Percentiles rank a stretch among this genome's conserved stretches.
phyloP scores from a whole-genome alignment of 2,888 invertebrate genomes.

The Eledona agricola region DNA sequence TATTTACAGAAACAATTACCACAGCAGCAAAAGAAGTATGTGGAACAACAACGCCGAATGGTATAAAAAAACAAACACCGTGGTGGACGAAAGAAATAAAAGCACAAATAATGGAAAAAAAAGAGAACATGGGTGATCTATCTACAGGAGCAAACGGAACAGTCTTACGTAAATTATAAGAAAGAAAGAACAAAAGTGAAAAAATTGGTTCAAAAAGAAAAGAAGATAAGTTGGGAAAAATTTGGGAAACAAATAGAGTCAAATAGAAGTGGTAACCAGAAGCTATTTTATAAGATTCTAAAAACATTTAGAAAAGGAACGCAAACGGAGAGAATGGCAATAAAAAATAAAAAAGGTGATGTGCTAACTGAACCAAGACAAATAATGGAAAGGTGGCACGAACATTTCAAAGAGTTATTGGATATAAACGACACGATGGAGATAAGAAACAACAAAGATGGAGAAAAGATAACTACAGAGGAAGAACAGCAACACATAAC shows the following conservation, averaged over 20 bases:
- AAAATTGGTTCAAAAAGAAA: slow-evolving; percentile 3
- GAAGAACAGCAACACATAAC: background rate
- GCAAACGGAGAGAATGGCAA: slow-evolving; percentile 1
- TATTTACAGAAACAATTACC: slow-evolving; percentile 6
- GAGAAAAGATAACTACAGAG: background rate
- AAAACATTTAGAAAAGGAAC: slow-evolving; percentile 5
- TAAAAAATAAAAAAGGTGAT: slow-evolving; percentile 2
- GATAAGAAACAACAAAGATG: background rate
- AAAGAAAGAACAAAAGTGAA: slow-evolving; percentile 6
- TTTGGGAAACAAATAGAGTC: slow-evolving; percentile 8
- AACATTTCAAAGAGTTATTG: slow-evolving; percentile 7
- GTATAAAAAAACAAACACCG: slow-evolving; percentile 8
- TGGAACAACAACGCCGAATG: background rate
- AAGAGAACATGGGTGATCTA: background rate
- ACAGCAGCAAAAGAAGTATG: slow-evolving; percentile 9
- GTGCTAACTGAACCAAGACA: background rate
- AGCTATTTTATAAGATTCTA: slow-evolving; percentile 4
- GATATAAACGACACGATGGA: background rate
- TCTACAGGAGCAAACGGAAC: background rate
- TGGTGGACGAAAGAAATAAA: no score
- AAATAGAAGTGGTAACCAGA: slow-evolving; percentile 9
- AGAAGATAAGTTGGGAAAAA: slow-evolving; percentile 5
- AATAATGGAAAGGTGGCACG: slow-evolving; percentile 4
- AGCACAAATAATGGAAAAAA: slow-evolving; percentile 1
- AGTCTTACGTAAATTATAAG: background rate